A percentile compares a stretch with the other conserved stretches of the same genome.
phyloP scores from a whole-genome alignment of 2,888 invertebrate genomes.

The Furcula furcula region DNA sequence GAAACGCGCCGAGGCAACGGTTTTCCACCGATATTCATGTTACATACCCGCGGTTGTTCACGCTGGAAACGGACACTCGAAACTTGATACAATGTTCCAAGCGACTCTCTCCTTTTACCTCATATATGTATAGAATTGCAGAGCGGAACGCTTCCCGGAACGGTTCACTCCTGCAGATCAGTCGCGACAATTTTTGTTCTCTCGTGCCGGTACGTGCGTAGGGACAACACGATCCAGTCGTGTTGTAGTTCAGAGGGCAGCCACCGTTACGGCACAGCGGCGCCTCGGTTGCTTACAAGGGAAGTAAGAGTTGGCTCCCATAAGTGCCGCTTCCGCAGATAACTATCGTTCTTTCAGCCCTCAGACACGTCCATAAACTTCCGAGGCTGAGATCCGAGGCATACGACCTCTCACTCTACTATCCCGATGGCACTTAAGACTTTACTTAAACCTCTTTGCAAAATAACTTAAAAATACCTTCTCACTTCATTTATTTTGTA shows the following conservation, averaged over 20 bases:
- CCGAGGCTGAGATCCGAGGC: constrained; percentile 63
- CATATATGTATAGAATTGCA: constrained; percentile 64
- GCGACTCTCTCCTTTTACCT: constrained; percentile 70
- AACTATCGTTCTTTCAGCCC: constrained; percentile 54
- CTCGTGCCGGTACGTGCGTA: constrained; percentile 48
- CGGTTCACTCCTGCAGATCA: constrained; percentile 46
- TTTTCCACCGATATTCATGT: constrained; percentile 49
- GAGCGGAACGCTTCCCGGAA: constrained; percentile 78
- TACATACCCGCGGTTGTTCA: constrained; percentile 69
- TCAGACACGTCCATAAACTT: constrained; percentile 41
- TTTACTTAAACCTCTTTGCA: not conserved
- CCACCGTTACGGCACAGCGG: constrained; percentile 58
- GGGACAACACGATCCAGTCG: constrained; percentile 44
- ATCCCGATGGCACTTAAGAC: constrained; percentile 18
- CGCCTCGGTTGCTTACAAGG: constrained; percentile 61
- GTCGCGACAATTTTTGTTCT: constrained; percentile 46
- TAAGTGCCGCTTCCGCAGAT: constrained; percentile 60
- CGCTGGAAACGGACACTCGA: constrained; percentile 62
- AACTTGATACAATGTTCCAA: constrained; percentile 59
- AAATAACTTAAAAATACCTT: not conserved
- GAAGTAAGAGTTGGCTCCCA: constrained; percentile 66
- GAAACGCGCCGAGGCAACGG: constrained; percentile 37
- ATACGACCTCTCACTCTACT: constrained; percentile 35
- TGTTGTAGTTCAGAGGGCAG: constrained; percentile 67
- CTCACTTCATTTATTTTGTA: constrained; percentile 7